Conservation (phyloP, 2,797 vertebrate genomes). For the Pagetopsis macropterus region DNA sequence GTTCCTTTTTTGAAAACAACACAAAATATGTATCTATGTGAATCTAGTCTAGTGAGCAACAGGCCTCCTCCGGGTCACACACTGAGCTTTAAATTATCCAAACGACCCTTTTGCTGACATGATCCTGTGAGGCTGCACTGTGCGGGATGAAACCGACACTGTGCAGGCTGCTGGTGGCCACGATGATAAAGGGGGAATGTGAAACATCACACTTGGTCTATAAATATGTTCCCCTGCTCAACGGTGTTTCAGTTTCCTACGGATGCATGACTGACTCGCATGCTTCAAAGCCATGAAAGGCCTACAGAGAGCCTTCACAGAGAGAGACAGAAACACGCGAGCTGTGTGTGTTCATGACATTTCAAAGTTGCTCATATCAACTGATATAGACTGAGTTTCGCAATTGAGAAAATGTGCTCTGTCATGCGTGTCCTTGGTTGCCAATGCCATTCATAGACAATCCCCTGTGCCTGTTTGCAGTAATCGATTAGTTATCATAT, state of each 20-base stretch:
- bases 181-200: conserved; percentile 78
- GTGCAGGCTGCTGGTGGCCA: conserved; percentile 39
- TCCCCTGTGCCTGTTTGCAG: not conserved
- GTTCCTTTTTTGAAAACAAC: not conserved
- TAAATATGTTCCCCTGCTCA: conserved; percentile 69
- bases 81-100: conserved; percentile 31
- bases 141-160: conserved; percentile 43
- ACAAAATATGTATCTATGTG: not conserved
- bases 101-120: conserved; percentile 25
- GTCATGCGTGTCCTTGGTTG: not conserved
- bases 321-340: not conserved
- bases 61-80: conserved; percentile 50
- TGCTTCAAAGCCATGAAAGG: conserved; percentile 47
- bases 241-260: conserved; percentile 66
- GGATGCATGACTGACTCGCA: conserved; percentile 41
- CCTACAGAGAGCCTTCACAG: conserved; percentile 1
- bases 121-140: conserved; percentile 4
- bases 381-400: conserved; percentile 6
- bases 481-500: not conserved
- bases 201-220: conserved; percentile 81
- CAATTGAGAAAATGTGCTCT: not conserved
- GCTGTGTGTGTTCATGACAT: not conserved
- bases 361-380: conserved; percentile 5
- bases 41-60: not conserved
- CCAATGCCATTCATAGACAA: not conserved